Conservation (phyloP, 2,888 invertebrate species). For the Polymixis lichenea region DNA sequence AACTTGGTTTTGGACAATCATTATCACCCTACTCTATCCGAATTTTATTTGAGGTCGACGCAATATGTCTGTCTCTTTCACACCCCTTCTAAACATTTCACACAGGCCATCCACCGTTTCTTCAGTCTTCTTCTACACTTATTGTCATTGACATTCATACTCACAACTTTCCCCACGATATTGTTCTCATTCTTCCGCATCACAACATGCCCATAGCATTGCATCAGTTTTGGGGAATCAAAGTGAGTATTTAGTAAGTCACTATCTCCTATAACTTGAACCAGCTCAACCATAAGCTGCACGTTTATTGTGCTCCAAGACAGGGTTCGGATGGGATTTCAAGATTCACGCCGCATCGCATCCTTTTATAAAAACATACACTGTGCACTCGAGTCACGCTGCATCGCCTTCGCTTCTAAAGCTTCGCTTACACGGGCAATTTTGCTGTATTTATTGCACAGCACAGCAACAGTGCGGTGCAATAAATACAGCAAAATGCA, state of each 20-base stretch:
- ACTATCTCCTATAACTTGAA: slow-evolving; percentile 34
- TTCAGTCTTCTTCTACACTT: too few species aligned
- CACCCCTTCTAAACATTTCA: too few species aligned
- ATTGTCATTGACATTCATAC: too few species aligned
- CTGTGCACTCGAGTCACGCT: slow-evolving; percentile 50
- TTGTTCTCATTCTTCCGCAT: too few species aligned
- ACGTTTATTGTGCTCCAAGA: slow-evolving; percentile 71
- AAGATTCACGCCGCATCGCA: slow-evolving; percentile 60
- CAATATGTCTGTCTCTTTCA: too few species aligned
- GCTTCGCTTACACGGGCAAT: neutral
- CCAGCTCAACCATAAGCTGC: slow-evolving; percentile 62
- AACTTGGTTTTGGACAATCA: neutral
- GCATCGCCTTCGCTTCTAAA: slow-evolving; percentile 34
- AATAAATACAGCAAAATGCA: too few species aligned
- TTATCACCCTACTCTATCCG: too few species aligned
- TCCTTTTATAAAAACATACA: slow-evolving; percentile 55
- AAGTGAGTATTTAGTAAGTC: slow-evolving; percentile 12
- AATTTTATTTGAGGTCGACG: neutral
- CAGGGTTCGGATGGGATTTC: slow-evolving; percentile 69
- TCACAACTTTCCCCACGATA: too few species aligned
- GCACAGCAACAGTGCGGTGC: too few species aligned
- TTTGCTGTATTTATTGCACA: neutral
- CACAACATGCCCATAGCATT: too few species aligned
- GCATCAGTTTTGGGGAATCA: neutral
- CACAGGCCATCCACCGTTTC: too few species aligned